Evolutionary conservation across 1,140 invertebrate species (phyloP).

Genomic region (Tenebrio molitor): DNA sequence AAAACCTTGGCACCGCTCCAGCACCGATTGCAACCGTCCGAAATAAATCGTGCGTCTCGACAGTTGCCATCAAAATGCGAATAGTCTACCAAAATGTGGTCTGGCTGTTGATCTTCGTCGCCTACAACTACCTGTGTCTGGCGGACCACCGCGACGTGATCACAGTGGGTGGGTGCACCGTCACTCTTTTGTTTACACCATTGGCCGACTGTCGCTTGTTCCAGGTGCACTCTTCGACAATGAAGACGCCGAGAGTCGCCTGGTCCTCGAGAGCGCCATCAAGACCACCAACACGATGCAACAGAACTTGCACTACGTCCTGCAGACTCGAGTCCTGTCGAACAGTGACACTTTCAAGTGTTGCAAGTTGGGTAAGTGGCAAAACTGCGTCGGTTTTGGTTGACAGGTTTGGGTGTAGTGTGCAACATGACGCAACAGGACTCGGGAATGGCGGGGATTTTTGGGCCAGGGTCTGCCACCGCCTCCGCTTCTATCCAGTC

Average conservation of each 20-base stretch:
- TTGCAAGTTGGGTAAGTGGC: constrained; percentile 65
- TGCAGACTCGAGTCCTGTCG: constrained; percentile 52
- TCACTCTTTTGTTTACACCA: background rate
- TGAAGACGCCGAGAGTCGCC: constrained; percentile 12
- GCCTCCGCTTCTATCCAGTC: constrained; percentile 76
- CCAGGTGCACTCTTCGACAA: constrained; percentile 51
- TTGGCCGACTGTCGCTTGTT: no score
- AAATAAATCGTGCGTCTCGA: no score
- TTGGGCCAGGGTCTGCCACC: constrained; percentile 77
- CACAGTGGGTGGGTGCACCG: constrained; percentile 50
- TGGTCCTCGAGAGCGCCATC: constrained; percentile 42
- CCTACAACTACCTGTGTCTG: constrained; percentile 56
- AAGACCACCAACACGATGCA: constrained; percentile 50
- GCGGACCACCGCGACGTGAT: constrained; percentile 47
- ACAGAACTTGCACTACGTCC: constrained; percentile 38
- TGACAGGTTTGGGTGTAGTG: constrained; percentile 44
- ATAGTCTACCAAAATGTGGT: constrained; percentile 54
- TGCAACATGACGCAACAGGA: constrained; percentile 45
- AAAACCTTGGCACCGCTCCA: no score
- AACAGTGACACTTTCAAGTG: constrained; percentile 67
- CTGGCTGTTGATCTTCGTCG: constrained; percentile 45
- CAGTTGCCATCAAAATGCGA: constrained; percentile 56
- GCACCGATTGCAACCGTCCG: background rate
- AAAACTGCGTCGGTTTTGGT: constrained; percentile 8
- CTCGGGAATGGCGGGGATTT: constrained; percentile 72